Percentiles rank a stretch among this genome's conserved stretches.
These are phyloP conservation scores for Leptinotarsa haldemani DNA, from an alignment of 2,888 invertebrate species.

Conservation along the genomic window DNA sequence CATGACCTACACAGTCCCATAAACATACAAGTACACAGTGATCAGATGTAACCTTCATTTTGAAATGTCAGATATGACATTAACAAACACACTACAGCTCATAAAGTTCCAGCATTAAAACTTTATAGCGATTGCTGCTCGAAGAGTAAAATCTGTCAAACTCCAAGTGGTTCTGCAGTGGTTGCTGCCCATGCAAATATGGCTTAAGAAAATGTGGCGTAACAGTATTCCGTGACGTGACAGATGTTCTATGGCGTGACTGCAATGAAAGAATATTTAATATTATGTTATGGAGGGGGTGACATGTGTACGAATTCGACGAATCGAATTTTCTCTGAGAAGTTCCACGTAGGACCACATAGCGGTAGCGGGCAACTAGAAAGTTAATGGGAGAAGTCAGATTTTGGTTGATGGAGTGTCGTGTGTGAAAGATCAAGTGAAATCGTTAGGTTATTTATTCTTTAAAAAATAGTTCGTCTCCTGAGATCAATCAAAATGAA, in stretches of 20 bases:
- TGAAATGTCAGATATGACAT: no score
- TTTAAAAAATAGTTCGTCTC: constrained; percentile 12
- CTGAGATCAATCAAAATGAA: constrained; percentile 68
- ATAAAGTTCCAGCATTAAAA: no score
- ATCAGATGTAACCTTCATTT: no score
- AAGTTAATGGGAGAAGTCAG: constrained; percentile 31
- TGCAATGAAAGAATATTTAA: neutral
- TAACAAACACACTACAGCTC: no score
- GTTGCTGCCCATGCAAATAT: no score
- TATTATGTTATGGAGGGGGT: constrained; percentile 47
- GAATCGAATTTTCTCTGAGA: constrained; percentile 39
- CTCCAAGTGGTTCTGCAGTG: no score
- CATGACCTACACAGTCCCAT: no score
- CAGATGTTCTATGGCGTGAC: neutral
- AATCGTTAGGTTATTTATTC: constrained; percentile 27
- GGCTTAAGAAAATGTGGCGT: no score
- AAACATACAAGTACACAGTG: no score
- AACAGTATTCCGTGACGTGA: neutral
- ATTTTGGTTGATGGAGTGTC: constrained; percentile 17
- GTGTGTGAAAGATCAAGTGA: neutral
- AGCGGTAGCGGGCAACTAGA: constrained; percentile 41
- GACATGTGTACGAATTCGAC: constrained; percentile 59
- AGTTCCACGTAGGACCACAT: constrained; percentile 61
- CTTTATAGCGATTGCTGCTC: no score
- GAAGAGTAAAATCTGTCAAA: no score